Conservation (phyloP, 2,888 invertebrate genomes). For the Eurytoma californica region DNA sequence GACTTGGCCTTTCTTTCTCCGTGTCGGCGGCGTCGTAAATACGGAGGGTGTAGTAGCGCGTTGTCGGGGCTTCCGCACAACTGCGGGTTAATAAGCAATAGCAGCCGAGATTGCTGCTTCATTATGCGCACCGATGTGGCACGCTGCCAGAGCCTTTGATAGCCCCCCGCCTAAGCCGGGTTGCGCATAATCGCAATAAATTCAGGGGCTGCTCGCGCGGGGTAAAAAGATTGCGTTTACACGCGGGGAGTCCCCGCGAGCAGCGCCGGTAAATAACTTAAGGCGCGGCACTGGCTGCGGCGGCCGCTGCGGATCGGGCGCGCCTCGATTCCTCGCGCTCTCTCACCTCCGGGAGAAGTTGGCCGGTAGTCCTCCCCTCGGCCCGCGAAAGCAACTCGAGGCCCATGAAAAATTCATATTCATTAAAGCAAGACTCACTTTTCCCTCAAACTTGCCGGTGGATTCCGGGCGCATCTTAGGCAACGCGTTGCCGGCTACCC, state of each 20-base stretch:
- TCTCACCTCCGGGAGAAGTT: constrained; percentile 1
- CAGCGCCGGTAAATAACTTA: constrained; percentile 46
- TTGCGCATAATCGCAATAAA: constrained; percentile 51
- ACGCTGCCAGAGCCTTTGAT: constrained; percentile 71
- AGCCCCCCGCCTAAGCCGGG: constrained; percentile 55
- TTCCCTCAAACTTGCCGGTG: not conserved
- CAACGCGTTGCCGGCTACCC: no score
- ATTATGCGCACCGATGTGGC: constrained; percentile 72
- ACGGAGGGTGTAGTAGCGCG: not conserved
- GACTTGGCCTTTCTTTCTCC: not conserved
- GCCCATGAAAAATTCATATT: constrained; percentile 48
- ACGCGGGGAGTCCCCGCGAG: not conserved
- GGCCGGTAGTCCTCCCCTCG: no score
- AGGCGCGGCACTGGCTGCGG: constrained; percentile 10
- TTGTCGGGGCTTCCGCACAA: not conserved
- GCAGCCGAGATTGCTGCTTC: constrained; percentile 70
- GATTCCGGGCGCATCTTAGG: not conserved
- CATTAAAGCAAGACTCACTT: constrained; percentile 51
- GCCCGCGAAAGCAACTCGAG: constrained; percentile 1
- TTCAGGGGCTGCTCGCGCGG: constrained; percentile 28
- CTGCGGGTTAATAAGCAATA: constrained; percentile 39
- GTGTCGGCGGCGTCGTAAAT: not conserved
- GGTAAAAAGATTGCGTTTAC: not conserved
- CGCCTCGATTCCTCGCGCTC: not conserved
- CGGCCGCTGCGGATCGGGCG: constrained; percentile 4